These are phyloP conservation scores for Plectropomus leopardus DNA, from an alignment of 2,113 vertebrate species.

Conservation along the genomic window DNA sequence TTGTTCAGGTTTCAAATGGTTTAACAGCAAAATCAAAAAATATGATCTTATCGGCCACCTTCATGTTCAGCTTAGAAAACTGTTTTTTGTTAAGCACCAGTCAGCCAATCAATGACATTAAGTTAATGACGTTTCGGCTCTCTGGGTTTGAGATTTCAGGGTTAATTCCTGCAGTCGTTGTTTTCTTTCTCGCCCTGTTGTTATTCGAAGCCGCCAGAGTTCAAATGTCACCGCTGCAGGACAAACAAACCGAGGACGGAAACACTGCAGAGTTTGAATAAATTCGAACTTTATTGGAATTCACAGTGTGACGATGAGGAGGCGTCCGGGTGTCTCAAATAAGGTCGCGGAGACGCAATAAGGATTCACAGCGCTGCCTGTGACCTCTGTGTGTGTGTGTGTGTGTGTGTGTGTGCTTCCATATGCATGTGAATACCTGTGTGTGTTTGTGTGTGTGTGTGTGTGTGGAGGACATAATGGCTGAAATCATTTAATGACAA, in stretches of 20 bases:
- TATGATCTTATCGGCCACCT: background rate
- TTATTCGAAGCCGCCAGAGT: background rate
- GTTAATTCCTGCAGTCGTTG: background rate
- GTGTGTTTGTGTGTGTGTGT: conserved; percentile 24
- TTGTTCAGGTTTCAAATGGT: no score
- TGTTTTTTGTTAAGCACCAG: background rate
- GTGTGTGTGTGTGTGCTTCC: conserved; percentile 13
- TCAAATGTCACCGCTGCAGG: conserved; percentile 23
- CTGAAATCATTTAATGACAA: conserved; percentile 51
- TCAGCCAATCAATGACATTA: background rate
- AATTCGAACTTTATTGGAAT: conserved; percentile 66
- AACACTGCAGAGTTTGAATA: conserved; percentile 35
- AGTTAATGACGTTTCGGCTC: background rate
- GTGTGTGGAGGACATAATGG: conserved; percentile 42
- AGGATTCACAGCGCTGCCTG: conserved; percentile 49
- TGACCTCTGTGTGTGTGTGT: conserved; percentile 18
- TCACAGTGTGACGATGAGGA: conserved; percentile 38
- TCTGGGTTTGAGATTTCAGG: background rate
- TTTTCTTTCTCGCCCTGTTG: background rate
- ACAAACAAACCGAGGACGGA: background rate
- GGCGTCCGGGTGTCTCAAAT: conserved; percentile 10
- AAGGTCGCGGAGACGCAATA: conserved; percentile 60
- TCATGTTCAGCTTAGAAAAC: no score
- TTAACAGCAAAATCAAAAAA: background rate
- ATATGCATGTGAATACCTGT: background rate